Conservation (phyloP, 64 coral and sea anemone species). For the Pocillopora damicornis region DNA sequence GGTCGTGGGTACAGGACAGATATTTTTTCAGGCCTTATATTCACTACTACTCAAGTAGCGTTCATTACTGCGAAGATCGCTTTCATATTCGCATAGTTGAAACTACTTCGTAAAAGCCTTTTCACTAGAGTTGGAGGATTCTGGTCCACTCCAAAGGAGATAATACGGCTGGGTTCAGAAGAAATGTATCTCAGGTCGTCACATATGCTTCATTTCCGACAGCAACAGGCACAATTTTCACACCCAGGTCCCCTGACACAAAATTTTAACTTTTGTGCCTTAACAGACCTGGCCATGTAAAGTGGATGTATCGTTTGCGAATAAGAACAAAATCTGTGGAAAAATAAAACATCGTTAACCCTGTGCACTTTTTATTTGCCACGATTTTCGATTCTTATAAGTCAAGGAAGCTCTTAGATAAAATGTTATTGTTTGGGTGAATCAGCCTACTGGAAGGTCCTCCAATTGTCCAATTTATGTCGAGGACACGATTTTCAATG, state of each 20-base stretch:
- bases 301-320: not conserved
- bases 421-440: too few relatives aligned
- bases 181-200: not conserved
- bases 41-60: too few relatives aligned
- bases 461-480: too few relatives aligned
- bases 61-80: too few relatives aligned
- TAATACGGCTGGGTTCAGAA: not conserved
- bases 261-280: not conserved
- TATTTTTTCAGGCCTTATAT: too few relatives aligned
- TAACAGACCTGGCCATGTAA: not conserved
- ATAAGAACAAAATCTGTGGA: not conserved
- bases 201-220: not conserved
- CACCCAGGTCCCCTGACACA: not conserved
- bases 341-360: not conserved
- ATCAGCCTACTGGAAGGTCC: too few relatives aligned
- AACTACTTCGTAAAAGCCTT: not conserved
- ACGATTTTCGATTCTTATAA: too few relatives aligned
- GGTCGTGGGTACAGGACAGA: too few relatives aligned
- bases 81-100: too few relatives aligned
- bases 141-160: not conserved
- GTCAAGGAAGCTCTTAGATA: too few relatives aligned
- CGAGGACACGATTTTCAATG: too few relatives aligned
- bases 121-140: not conserved
- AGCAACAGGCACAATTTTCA: not conserved
- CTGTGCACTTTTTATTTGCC: too few relatives aligned